These are phyloP conservation scores for Hesperia comma DNA, from an alignment of 2,888 invertebrate species.

Conservation along the genomic window DNA sequence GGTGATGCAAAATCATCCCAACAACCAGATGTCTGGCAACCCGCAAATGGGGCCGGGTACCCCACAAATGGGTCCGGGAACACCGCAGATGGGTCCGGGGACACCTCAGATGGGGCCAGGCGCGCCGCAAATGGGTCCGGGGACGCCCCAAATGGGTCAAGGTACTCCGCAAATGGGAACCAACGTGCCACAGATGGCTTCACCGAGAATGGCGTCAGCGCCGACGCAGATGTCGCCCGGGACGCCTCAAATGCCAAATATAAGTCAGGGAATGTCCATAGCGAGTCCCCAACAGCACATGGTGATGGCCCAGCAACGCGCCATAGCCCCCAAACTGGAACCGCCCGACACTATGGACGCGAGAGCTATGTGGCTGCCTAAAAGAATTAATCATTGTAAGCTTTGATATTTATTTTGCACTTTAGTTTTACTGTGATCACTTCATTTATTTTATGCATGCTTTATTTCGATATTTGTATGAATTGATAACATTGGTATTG, in stretches of 20 bases:
- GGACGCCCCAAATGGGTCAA: constrained; percentile 55
- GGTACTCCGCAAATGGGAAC: constrained; percentile 58
- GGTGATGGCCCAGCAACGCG: constrained; percentile 70
- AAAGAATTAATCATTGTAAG: constrained; percentile 87
- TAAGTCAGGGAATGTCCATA: constrained; percentile 73
- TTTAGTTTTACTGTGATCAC: constrained; percentile 42
- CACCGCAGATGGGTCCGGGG: constrained; percentile 62
- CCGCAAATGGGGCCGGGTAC: constrained; percentile 53
- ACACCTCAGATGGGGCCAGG: constrained; percentile 63
- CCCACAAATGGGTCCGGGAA: constrained; percentile 53
- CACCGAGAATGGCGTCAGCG: constrained; percentile 74
- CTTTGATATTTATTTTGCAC: constrained; percentile 64
- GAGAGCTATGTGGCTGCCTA: constrained; percentile 86
- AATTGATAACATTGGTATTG: background rate
- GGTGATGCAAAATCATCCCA: constrained; percentile 52
- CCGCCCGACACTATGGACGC: constrained; percentile 85
- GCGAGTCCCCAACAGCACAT: constrained; percentile 67
- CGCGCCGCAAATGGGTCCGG: constrained; percentile 58
- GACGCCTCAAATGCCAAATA: constrained; percentile 73
- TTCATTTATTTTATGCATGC: constrained; percentile 45
- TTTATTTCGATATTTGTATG: constrained; percentile 23
- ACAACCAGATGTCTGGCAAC: constrained; percentile 48
- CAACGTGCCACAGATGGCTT: constrained; percentile 71
- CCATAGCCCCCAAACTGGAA: constrained; percentile 84
- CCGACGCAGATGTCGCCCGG: constrained; percentile 77